phyloP scores from a whole-genome alignment of 2,888 invertebrate genomes.

The Muschampia plurimacula region DNA sequence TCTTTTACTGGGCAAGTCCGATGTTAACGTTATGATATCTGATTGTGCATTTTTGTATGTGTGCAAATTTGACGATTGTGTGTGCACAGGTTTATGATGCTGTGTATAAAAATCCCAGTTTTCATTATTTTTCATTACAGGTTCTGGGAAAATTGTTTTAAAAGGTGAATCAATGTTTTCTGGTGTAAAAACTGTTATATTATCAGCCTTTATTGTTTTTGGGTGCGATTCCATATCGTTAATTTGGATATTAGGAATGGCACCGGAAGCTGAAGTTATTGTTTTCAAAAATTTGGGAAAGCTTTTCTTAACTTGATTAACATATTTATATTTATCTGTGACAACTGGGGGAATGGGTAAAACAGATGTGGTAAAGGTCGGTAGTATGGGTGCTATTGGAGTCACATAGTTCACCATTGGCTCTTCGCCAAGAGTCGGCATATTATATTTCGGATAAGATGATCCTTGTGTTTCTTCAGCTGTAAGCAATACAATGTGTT shows the following conservation, averaged over 20 bases:
- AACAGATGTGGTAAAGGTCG: slow-evolving; percentile 54
- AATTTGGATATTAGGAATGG: slow-evolving; percentile 37
- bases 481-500: slow-evolving; percentile 70
- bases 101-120: slow-evolving; percentile 46
- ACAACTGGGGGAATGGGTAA: slow-evolving; percentile 55
- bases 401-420: slow-evolving; percentile 63
- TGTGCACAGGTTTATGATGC: slow-evolving; percentile 25
- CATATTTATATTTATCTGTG: slow-evolving; percentile 61
- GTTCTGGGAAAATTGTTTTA: slow-evolving; percentile 57
- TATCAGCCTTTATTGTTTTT: slow-evolving; percentile 49
- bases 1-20: slow-evolving; percentile 42
- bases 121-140: slow-evolving; percentile 40
- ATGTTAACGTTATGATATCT: not conserved
- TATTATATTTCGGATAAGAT: slow-evolving; percentile 55
- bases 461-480: slow-evolving; percentile 63
- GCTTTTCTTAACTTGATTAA: slow-evolving; percentile 58
- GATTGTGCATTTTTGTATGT: slow-evolving; percentile 15
- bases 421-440: slow-evolving; percentile 54
- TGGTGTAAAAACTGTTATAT: slow-evolving; percentile 62
- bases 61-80: slow-evolving; percentile 32
- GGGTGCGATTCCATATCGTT: slow-evolving; percentile 16
- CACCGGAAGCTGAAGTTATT: slow-evolving; percentile 45
- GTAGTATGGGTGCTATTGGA: slow-evolving; percentile 56
- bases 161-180: slow-evolving; percentile 57
- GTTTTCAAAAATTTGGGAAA: slow-evolving; percentile 60